Conservation (phyloP, 2,113 vertebrate genomes). For the Psittacus erithacus region DNA sequence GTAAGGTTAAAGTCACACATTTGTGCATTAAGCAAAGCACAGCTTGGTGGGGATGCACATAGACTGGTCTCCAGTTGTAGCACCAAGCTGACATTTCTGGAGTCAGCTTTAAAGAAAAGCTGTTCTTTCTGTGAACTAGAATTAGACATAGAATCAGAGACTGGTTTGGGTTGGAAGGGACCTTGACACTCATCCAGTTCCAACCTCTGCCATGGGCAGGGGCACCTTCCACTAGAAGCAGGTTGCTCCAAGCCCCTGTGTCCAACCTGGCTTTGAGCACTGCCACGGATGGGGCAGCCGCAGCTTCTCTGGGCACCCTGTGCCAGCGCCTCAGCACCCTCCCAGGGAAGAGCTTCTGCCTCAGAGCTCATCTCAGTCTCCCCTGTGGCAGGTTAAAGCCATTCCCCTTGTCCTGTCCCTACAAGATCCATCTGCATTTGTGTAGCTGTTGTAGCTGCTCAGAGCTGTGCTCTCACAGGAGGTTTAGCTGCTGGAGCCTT, state of each 20-base stretch:
- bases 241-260: too few species aligned
- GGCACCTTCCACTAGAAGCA: neutral
- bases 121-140: neutral
- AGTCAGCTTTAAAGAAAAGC: neutral
- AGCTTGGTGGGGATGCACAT: accelerated
- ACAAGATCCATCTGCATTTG: neutral
- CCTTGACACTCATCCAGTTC: neutral
- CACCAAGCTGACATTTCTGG: neutral
- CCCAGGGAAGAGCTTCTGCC: neutral
- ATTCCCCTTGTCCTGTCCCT: neutral
- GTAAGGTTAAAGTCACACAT: neutral
- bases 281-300: too few species aligned
- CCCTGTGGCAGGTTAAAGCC: neutral
- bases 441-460: neutral
- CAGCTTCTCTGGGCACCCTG: too few species aligned
- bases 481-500: neutral
- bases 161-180: neutral
- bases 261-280: too few species aligned
- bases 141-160: neutral
- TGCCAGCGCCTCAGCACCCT: too few species aligned
- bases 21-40: neutral
- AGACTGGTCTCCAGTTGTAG: neutral
- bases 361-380: neutral
- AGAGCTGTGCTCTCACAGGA: neutral
- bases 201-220: neutral